Evolutionary conservation across 2,113 vertebrate species (phyloP).

Genomic region (Suncus etruscus): DNA sequence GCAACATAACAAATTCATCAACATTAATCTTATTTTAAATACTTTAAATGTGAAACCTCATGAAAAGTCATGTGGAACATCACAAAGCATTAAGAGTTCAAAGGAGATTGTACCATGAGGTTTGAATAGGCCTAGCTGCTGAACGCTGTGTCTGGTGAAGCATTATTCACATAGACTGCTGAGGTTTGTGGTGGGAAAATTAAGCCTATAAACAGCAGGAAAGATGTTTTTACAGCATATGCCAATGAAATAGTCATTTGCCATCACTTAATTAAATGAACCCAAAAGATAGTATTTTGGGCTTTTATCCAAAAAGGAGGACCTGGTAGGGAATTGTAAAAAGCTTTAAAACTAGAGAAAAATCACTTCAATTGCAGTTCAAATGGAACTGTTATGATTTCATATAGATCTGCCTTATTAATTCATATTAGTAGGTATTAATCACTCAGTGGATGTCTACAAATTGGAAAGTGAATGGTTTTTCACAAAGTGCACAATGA

Average conservation of each 20-base stretch:
- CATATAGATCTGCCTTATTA: conserved; percentile 50
- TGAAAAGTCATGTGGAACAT: background rate
- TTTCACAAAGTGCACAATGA: background rate
- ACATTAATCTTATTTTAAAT: background rate
- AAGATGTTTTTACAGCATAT: conserved; percentile 43
- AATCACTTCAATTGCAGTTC: conserved; percentile 44
- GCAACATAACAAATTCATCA: background rate
- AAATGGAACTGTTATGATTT: conserved; percentile 53
- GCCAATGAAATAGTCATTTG: conserved; percentile 45
- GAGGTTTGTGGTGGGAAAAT: background rate
- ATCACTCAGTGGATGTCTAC: conserved; percentile 33
- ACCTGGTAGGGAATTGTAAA: conserved; percentile 44
- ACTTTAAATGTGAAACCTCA: background rate
- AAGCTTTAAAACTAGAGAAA: conserved; percentile 50
- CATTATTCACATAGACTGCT: background rate
- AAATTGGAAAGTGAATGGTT: background rate
- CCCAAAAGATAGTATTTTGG: conserved; percentile 41
- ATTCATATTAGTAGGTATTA: conserved; percentile 44
- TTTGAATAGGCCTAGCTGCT: background rate
- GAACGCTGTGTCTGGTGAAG: background rate
- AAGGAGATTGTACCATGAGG: background rate
- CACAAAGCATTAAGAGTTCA: background rate
- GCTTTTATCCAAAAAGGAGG: conserved; percentile 57
- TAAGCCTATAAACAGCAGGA: conserved; percentile 9
- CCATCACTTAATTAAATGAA: conserved; percentile 57